Base-by-base conservation (phyloP, 2,113 vertebrate species). In the Sinocyclocheilus anophthalmus region DNA sequence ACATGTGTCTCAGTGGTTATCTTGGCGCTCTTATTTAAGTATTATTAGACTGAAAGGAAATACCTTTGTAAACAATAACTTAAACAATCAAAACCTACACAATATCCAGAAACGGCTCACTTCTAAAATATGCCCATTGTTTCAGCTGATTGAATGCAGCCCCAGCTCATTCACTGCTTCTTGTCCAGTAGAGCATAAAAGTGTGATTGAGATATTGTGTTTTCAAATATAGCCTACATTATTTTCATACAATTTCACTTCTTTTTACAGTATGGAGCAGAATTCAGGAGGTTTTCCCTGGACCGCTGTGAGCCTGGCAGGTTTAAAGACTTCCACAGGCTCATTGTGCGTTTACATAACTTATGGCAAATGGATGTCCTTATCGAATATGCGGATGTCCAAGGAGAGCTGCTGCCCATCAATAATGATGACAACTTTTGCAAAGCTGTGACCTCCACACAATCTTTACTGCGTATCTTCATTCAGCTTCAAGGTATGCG, bases 391-490 rank as follows among this genome's bases (percentile, higher is more conserved):
- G 88, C 86, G 20, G 87, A 90, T 70, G 61, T 88, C n/a, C 89
- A 88, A 20, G 88, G 87, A 81, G 88, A 90, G 33, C 67, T 88
- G 70, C 84, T 90, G 70, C 89, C 89, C 0, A 90, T 90, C 30
- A 90, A 90, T 81, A 90, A 90, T 73, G 88, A 89, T 53, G 84
- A 88, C 22, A 90, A 90, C 78, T 90, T 90, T 45, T 30, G 53
- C 42, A 88, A 90, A 69, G 89, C 89, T 42, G 80, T 87, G 59
- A 87, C 80, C 45, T 77, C 89, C 11, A 59, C 85, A 45, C 87
- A 84, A 33, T 20, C 42, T 18, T 73, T 90, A 72, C 84, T 90
- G 50, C 89, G 89, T 5, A 84, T 90, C 85, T 87, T 87, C 76
- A 72, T 90, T 59, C 89, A 88, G 37, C 61, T 81, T 30, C 80